phyloP scores from a whole-genome alignment of 2,797 vertebrate genomes.

The Sciaenops ocellatus region DNA sequence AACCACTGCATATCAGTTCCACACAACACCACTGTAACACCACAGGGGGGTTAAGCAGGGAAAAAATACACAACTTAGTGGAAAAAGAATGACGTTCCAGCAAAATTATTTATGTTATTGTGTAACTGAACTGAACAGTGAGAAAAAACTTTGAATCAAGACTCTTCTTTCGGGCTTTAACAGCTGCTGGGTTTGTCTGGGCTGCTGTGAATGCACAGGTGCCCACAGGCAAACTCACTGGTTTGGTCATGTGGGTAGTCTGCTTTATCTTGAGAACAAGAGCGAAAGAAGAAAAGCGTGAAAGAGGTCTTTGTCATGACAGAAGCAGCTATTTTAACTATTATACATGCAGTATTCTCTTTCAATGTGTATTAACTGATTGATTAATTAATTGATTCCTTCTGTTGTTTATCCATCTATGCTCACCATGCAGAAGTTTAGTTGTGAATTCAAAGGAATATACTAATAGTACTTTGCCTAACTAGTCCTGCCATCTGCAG shows the following conservation, averaged over 20 bases:
- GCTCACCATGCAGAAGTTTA: not conserved
- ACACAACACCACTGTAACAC: conserved; percentile 33
- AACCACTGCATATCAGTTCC: conserved; percentile 64
- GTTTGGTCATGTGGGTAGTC: not conserved
- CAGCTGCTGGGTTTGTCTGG: not conserved
- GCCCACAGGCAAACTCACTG: not conserved
- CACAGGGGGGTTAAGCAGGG: conserved; percentile 10
- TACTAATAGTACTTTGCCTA: not conserved
- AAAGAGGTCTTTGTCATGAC: not conserved
- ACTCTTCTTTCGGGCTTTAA: not conserved
- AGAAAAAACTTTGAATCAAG: conserved; percentile 1
- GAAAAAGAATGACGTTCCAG: not conserved
- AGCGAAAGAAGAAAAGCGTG: not conserved
- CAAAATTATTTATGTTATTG: not conserved
- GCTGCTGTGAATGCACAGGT: not conserved
- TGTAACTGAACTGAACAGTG: not conserved
- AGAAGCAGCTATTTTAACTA: not conserved
- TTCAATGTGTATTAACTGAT: not conserved
- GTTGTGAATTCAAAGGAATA: not conserved
- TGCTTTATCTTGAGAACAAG: no score
- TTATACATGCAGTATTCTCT: not conserved
- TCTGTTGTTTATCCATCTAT: not conserved
- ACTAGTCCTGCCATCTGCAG: conserved; percentile 61
- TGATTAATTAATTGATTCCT: not conserved
- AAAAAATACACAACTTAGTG: not conserved